These are phyloP conservation scores for Pseudomyrmex sp. DNA, from an alignment of 1,140 invertebrate species.

Conservation along the genomic window DNA sequence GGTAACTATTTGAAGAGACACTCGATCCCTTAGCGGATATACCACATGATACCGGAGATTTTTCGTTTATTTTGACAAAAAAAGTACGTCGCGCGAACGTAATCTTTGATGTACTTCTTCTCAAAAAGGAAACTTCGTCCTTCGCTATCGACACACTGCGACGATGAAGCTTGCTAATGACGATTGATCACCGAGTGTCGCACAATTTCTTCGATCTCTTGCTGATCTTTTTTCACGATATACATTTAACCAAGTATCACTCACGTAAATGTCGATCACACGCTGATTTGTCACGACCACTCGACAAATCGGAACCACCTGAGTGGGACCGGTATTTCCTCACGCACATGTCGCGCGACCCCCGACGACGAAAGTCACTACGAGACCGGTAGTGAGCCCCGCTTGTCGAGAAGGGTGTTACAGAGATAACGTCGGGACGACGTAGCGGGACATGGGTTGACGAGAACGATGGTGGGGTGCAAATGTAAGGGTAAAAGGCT, in stretches of 20 bases:
- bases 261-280: not conserved
- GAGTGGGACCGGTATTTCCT: conserved; percentile 56
- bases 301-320: conserved; percentile 7
- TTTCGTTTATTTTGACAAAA: not conserved
- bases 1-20: not conserved
- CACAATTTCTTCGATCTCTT: conserved; percentile 8
- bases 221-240: not conserved
- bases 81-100: conserved; percentile 25
- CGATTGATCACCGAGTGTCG: conserved; percentile 16
- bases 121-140: not conserved
- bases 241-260: not conserved
- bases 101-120: conserved; percentile 2
- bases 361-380: conserved; percentile 79
- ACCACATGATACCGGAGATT: conserved; percentile 18
- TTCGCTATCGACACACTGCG: not conserved
- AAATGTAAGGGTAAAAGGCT: conserved; percentile 6
- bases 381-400: conserved; percentile 64
- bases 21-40: not conserved
- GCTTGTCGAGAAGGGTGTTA: conserved; percentile 58
- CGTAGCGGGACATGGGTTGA: conserved; percentile 43
- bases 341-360: conserved; percentile 81
- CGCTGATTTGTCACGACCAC: not conserved
- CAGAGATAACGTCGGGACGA: conserved; percentile 61
- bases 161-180: not conserved
- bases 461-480: conserved; percentile 12